These are phyloP conservation scores for Poeciliopsis turrubarensis DNA, from an alignment of 2,113 vertebrate species.

Conservation along the genomic window DNA sequence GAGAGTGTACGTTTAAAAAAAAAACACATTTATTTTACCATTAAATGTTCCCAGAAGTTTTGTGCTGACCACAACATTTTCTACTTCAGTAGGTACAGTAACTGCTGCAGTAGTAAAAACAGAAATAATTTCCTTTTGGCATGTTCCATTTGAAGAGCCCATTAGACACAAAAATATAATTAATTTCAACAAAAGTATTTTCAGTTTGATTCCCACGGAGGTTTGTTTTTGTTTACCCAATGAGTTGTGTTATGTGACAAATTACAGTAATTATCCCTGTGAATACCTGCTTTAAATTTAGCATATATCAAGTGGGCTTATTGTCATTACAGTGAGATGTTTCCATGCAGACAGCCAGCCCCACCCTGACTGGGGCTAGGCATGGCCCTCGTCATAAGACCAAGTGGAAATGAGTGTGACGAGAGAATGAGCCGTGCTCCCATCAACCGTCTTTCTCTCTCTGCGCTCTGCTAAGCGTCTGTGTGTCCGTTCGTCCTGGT, in stretches of 20 bases:
- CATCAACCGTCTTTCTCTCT: neutral
- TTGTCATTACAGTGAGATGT: conserved; percentile 17
- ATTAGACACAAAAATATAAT: no score
- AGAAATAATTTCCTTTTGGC: no score
- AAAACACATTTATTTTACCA: no score
- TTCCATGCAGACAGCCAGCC: conserved; percentile 28
- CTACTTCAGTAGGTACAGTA: no score
- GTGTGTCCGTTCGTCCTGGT: conserved; percentile 27
- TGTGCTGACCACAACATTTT: no score
- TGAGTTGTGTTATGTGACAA: neutral
- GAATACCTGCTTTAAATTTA: neutral
- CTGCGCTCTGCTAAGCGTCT: conserved; percentile 12
- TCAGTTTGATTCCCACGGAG: neutral
- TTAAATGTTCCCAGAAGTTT: no score
- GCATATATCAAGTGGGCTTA: neutral
- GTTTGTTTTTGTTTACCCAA: neutral
- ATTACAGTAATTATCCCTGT: neutral
- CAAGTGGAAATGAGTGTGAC: conserved; percentile 44
- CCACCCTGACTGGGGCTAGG: conserved; percentile 34
- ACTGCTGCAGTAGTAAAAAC: no score
- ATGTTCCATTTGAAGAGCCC: no score
- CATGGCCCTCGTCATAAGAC: conserved; percentile 55
- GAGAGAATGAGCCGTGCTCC: conserved; percentile 23
- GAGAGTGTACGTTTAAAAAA: no score
- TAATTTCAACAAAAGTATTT: neutral